Evolutionary conservation across 2,888 invertebrate species (phyloP).

Genomic region (Epirrhoe tristata): DNA sequence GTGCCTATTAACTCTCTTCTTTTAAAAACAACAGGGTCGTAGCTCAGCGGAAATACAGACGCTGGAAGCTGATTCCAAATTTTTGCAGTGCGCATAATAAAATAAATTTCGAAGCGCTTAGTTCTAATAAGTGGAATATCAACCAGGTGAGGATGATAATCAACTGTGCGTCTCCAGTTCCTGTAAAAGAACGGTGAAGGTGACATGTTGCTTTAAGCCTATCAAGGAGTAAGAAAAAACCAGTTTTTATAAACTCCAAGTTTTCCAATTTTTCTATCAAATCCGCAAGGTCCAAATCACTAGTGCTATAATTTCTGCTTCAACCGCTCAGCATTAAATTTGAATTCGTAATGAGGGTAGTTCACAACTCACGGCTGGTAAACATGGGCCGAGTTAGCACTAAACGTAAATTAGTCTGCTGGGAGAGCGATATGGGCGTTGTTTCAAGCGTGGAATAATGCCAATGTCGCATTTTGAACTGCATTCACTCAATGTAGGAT

Average conservation of each 20-base stretch:
- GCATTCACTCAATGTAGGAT: background rate
- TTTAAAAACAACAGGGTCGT: no score
- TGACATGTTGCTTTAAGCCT: no score
- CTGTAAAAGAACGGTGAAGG: no score
- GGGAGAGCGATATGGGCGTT: conserved; percentile 33
- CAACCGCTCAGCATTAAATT: conserved; percentile 39
- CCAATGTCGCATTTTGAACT: conserved; percentile 4
- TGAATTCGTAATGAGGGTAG: conserved; percentile 44
- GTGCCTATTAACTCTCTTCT: no score
- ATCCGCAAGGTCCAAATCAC: conserved; percentile 12
- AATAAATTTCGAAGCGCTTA: no score
- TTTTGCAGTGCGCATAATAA: no score
- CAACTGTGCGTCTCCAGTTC: no score
- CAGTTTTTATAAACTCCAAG: background rate
- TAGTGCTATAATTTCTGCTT: conserved; percentile 22
- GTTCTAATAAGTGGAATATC: no score
- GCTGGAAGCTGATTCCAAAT: no score
- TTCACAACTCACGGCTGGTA: conserved; percentile 37
- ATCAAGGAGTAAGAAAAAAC: no score
- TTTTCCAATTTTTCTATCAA: conserved; percentile 11
- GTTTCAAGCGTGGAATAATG: conserved; percentile 18
- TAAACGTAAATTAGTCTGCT: conserved; percentile 43
- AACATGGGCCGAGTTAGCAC: conserved; percentile 37
- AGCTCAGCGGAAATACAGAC: no score
- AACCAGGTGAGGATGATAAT: no score